These are phyloP conservation scores for Epinephelus awoara DNA, from an alignment of 2,797 vertebrate species.

Conservation along the genomic window DNA sequence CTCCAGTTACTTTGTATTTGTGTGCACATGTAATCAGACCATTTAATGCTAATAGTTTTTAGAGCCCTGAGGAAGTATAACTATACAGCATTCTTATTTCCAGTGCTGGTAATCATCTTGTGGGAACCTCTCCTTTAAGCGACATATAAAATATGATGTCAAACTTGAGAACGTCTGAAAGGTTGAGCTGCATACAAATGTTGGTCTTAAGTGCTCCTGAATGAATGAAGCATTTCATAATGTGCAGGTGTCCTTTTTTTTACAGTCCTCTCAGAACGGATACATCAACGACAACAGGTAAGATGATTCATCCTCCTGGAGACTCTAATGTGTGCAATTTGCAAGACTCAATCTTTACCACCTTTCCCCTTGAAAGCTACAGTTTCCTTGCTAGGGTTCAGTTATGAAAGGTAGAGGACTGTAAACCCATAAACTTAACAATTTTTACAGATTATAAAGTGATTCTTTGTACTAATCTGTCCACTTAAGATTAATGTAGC, in stretches of 20 bases:
- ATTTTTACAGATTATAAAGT: neutral
- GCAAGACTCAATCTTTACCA: constrained; percentile 7
- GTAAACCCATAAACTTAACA: constrained; percentile 1
- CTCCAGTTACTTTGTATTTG: too few species aligned
- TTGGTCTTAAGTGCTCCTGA: constrained; percentile 21
- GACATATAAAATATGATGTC: neutral
- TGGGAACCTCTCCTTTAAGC: constrained; percentile 1
- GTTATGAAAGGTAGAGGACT: neutral
- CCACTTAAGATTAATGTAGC: neutral
- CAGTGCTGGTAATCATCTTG: neutral
- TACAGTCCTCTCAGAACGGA: constrained; percentile 94
- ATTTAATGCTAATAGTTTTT: neutral
- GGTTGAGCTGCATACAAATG: constrained; percentile 5
- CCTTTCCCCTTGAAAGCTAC: neutral
- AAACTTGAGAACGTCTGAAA: neutral
- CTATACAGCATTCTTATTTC: too few species aligned
- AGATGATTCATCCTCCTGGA: constrained; percentile 73
- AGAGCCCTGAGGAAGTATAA: neutral
- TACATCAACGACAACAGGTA: constrained; percentile 98
- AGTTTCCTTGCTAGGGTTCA: constrained; percentile 20
- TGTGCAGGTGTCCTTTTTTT: constrained; percentile 87
- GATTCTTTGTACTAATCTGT: constrained; percentile 1
- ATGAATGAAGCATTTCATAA: constrained; percentile 81
- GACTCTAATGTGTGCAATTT: constrained; percentile 17
- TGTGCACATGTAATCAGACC: too few species aligned